Percentiles rank a stretch among this genome's conserved stretches.
phyloP scores from a whole-genome alignment of 1,140 invertebrate genomes.

The Thaumatotibia leucotreta region DNA sequence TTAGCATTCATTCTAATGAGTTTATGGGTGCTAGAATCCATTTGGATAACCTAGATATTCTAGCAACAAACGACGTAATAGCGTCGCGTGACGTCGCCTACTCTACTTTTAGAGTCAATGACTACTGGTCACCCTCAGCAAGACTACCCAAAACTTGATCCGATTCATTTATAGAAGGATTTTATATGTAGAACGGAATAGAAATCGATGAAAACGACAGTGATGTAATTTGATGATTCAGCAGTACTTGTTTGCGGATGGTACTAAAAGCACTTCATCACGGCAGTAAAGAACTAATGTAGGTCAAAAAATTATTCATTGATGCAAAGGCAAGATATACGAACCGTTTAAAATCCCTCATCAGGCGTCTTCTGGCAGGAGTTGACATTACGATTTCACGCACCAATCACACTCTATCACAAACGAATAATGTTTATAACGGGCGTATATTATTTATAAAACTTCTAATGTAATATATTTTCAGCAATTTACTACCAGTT shows the following conservation, averaged over 20 bases:
- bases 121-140: not conserved
- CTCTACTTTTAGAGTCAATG: constrained; percentile 8
- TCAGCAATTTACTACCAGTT: constrained; percentile 18
- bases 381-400: constrained; percentile 90
- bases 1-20: constrained; percentile 3
- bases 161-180: constrained; percentile 1
- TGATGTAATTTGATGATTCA: constrained; percentile 68
- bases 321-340: constrained; percentile 35
- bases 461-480: constrained; percentile 27
- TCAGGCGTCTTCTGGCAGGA: constrained; percentile 96
- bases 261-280: not conserved
- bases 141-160: not conserved
- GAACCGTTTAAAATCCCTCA: constrained; percentile 99
- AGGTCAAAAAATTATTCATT: constrained; percentile 8
- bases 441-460: constrained; percentile 24
- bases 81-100: constrained; percentile 26
- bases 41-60: constrained; percentile 37
- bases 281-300: not conserved
- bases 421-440: constrained; percentile 24
- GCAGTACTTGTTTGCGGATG: constrained; percentile 27
- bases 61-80: constrained; percentile 18
- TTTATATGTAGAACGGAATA: constrained; percentile 48
- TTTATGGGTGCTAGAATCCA: constrained; percentile 12
- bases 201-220: constrained; percentile 65
- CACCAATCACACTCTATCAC: constrained; percentile 43